phyloP scores from a whole-genome alignment of 1,140 invertebrate species.

The Drusus annulatus region DNA sequence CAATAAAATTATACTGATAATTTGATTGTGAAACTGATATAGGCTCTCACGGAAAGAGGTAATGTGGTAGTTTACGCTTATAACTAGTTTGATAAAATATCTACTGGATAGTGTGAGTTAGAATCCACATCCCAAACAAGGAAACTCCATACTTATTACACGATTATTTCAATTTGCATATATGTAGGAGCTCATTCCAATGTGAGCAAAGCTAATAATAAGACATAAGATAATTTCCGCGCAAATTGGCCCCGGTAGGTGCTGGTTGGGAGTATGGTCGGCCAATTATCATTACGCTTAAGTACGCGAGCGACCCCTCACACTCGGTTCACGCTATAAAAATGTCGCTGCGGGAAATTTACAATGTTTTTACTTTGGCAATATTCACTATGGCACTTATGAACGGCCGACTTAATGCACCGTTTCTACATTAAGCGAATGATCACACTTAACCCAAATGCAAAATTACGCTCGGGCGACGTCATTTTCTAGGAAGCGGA shows the following conservation, averaged over 20 bases:
- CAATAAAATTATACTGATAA: too few relatives aligned
- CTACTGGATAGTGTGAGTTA: too few relatives aligned
- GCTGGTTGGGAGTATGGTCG: not conserved
- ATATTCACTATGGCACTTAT: slow-evolving; percentile 24
- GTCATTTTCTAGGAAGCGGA: slow-evolving; percentile 30
- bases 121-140: too few relatives aligned
- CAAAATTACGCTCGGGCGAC: slow-evolving; percentile 24
- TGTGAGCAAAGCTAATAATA: too few relatives aligned
- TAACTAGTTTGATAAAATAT: too few relatives aligned
- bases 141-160: too few relatives aligned
- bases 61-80: too few relatives aligned
- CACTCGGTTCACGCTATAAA: slow-evolving; percentile 14
- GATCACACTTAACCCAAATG: slow-evolving; percentile 44
- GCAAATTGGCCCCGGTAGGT: slow-evolving; percentile 12
- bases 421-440: slow-evolving; percentile 39
- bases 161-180: too few relatives aligned
- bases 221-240: not conserved
- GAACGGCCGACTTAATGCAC: slow-evolving; percentile 40
- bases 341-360: slow-evolving; percentile 13
- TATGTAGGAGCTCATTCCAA: too few relatives aligned
- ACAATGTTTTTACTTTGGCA: slow-evolving; percentile 18
- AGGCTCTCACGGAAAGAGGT: too few relatives aligned
- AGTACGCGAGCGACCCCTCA: slow-evolving; percentile 13
- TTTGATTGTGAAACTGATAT: too few relatives aligned
- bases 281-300: slow-evolving; percentile 26